Evolutionary conservation across 2,113 vertebrate genomes (phyloP), one percentile per base, ranked within the genome.

Genomic region (Cynopterus brachyotis): DNA sequence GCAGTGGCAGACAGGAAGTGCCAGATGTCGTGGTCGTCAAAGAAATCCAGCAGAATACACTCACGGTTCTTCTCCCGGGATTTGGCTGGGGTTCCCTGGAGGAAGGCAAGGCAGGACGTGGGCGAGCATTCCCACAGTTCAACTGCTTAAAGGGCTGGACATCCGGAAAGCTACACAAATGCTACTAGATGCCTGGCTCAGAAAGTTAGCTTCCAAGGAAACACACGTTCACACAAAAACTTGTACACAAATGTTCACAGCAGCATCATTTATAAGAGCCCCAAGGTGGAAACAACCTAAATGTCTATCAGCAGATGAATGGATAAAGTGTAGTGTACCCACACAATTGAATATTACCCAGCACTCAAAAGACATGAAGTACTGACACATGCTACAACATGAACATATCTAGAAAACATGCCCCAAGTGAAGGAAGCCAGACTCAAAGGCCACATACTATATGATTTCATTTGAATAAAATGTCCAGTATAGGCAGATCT

Each of bases 21-120:
- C 99, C 99, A 99, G 94, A 99, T 94, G 5, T 99, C 99, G 0
- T 99, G 99, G 72, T 98, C 99, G 73, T 99, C 99, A 0, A 99
- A 99, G 98, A 99, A 99, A 70, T 97, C 97, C 96, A 99, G 95
- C 57, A 99, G 97, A 85, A 98, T 95, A 62, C 99, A 99, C 0
- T 98, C 97, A 0, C 98, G 98, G 89, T 99, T 99, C 98, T 98
- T 99, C 67, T 99, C 99, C 70, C 99, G 96, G 64, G 99, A 99
- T 69, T 99, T 98, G 0, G 99, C 98, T 1, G 99, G 99, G 45
- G 98, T 98, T 88, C 98, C 98, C 99, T 99, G 95, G 5, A 45
- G 86, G 57, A 60, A 92, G 67, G 20, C 1, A 35, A 75, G 9
- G 17, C 35, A 57, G 37, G 47, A 40, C 0, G 1, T 73, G 12